A percentile compares a stretch with the other conserved stretches of the same genome.
Evolutionary conservation across 2,888 invertebrate species (phyloP).

Genomic region (Rotaria socialis): DNA sequence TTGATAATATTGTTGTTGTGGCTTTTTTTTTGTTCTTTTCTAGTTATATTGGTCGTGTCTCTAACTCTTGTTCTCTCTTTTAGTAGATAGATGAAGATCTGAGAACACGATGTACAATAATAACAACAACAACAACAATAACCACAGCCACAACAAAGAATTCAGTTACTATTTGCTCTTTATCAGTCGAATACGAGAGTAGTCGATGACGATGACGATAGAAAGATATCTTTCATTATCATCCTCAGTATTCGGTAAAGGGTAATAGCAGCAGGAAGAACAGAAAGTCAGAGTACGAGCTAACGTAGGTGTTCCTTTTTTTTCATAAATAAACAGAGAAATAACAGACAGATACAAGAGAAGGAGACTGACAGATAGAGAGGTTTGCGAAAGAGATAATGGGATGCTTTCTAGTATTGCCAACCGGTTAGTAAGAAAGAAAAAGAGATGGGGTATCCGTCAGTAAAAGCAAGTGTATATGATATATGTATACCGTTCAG

Average conservation of each 20-base stretch:
- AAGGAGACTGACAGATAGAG: background rate
- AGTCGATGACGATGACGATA: background rate
- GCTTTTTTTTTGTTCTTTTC: background rate
- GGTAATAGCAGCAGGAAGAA: background rate
- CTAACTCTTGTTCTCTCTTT: background rate
- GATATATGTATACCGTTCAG: background rate
- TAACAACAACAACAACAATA: constrained; percentile 1
- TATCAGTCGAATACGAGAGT: background rate
- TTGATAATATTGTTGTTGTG: background rate
- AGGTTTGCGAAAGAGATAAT: background rate
- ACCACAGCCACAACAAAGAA: background rate
- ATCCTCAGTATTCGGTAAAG: background rate
- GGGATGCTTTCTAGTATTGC: background rate
- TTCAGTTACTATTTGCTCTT: background rate
- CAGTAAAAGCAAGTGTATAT: background rate
- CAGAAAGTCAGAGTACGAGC: background rate
- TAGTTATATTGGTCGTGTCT: background rate
- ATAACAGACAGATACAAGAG: background rate
- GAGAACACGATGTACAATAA: background rate
- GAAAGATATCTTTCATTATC: background rate
- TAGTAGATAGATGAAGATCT: background rate
- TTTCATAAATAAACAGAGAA: background rate
- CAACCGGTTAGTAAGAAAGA: background rate
- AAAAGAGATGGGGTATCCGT: background rate
- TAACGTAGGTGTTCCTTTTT: background rate